These are phyloP conservation scores for Limnephilus marmoratus DNA, from an alignment of 2,888 invertebrate species.

Conservation along the genomic window DNA sequence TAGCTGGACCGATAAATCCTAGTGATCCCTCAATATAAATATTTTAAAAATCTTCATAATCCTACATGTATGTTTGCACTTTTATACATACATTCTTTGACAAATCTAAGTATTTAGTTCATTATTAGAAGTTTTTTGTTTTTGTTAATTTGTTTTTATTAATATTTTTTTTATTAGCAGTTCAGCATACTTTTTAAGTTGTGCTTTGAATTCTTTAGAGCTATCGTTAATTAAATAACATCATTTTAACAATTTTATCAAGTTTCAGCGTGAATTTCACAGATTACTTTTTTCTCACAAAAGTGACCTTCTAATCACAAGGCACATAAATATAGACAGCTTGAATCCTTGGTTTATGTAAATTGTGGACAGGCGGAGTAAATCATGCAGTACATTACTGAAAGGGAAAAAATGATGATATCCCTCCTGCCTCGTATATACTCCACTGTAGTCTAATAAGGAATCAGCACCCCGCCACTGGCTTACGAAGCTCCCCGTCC, in stretches of 20 bases:
- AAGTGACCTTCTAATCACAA: background rate
- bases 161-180: no score
- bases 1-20: no score
- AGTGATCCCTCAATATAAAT: no score
- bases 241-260: background rate
- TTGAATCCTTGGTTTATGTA: conserved; percentile 39
- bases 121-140: no score
- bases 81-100: no score
- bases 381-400: conserved; percentile 46
- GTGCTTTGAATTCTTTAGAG: no score
- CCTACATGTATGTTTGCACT: no score
- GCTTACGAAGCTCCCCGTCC: conserved; percentile 58
- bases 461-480: conserved; percentile 53
- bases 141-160: no score
- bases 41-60: no score
- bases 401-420: conserved; percentile 46
- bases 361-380: conserved; percentile 38
- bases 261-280: background rate
- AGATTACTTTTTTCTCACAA: background rate
- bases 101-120: no score
- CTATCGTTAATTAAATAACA: no score
- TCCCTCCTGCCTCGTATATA: conserved; percentile 39
- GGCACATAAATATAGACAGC: conserved; percentile 23
- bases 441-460: conserved; percentile 58
- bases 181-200: no score